Base-by-base conservation (phyloP, 2,113 vertebrate genomes). In the Tupaia tana region DNA sequence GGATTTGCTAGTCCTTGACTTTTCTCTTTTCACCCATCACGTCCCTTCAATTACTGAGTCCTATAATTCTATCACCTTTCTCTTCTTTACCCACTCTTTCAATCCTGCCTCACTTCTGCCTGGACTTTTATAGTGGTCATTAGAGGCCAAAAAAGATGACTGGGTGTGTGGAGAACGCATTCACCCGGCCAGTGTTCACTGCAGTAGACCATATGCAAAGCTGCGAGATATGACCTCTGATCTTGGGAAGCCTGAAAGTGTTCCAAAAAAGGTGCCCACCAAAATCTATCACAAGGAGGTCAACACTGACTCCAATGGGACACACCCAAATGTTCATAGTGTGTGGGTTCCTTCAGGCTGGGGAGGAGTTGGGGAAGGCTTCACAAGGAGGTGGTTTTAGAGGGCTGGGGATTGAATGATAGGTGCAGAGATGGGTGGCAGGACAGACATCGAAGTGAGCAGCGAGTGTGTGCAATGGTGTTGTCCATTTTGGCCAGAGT, bases 301-400 rank as follows among this genome's bases (percentile, higher is more conserved):
- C 18, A 59, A 27, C 5, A 0, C 19, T 18, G 56, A 89, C 2
- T 82, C n/a, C 67, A 0, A 1, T 19, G 83, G 29, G 52, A 86
- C n/a, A 92, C 77, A 61, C 29, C 59, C 12, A 74, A 20, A 13
- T 52, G 13, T 63, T 81, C 61, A 12, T n/a, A 63, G 52, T 67
- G 29, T 19, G 0, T 11, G 31, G 29, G 20, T 43, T 81, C 61
- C 19, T 84, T 43, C 11, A 84, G 43, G 54, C 20, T 4, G 4
- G 2, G 16, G 54, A 29, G 9, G 9, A 22, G 0, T 19, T 0
- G 0, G 25, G 9, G 9, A 78, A 58, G 22, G 7, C n/a, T n/a
- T 71, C 58, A 31, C 31, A 22, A 56, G 20, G 1, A 43, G 14
- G 3, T 63, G 58, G 43, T 0, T 0, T 6, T 24, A 14, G 58